Evolutionary conservation across 2,888 invertebrate species (phyloP).

Genomic region (Meghimatium bilineatum): DNA sequence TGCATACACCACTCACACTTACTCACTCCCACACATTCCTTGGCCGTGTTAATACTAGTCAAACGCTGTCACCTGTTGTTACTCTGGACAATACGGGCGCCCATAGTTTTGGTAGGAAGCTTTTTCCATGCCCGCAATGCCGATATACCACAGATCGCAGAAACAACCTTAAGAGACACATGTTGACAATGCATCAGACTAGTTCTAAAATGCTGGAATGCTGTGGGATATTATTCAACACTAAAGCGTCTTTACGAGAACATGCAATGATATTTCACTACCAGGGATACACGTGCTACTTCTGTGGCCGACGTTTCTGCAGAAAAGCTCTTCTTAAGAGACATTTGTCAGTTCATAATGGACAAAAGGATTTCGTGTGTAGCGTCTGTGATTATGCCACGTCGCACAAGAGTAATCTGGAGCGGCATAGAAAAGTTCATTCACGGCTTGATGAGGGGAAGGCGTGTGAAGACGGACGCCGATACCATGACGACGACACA

Average conservation of each 20-base stretch:
- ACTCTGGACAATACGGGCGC: background rate
- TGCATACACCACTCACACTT: constrained; percentile 32
- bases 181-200: constrained; percentile 77
- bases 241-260: constrained; percentile 77
- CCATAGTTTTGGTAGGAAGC: constrained; percentile 62
- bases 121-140: constrained; percentile 75
- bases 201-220: constrained; percentile 75
- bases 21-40: constrained; percentile 33
- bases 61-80: constrained; percentile 16
- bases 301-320: constrained; percentile 77
- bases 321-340: constrained; percentile 78
- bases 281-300: constrained; percentile 77
- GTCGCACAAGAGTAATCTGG: constrained; percentile 79
- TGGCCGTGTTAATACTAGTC: constrained; percentile 32
- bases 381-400: constrained; percentile 77
- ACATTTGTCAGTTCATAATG: constrained; percentile 78
- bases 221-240: constrained; percentile 77
- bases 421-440: constrained; percentile 77
- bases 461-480: background rate
- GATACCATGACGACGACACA: constrained; percentile 36
- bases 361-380: constrained; percentile 78
- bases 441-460: constrained; percentile 63
- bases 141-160: constrained; percentile 76
- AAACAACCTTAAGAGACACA: constrained; percentile 78
- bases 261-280: constrained; percentile 77